Base-by-base conservation (phyloP, 2,888 invertebrate species). In the Slavum lentiscoides region DNA sequence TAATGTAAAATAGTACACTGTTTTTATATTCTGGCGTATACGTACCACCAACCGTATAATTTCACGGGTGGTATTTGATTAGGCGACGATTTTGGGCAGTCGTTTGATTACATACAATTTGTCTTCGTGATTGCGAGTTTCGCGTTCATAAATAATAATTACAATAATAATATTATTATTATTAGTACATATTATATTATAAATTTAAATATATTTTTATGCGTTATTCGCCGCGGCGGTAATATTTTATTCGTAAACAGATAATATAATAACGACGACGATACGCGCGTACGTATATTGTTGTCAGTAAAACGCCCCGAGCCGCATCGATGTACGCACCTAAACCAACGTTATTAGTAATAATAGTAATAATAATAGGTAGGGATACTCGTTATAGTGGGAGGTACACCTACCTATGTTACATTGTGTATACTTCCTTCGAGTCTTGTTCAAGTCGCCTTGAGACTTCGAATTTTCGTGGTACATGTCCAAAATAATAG, bases 31-130 rank as follows among this genome's bases (percentile, higher is more conserved):
- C 4, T 30, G 30, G 4, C 30, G 30, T 30, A 30, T 30, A 30
- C 30, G 30, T 30, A 13, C 11, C 11, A 5, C 19, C 23, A 37
- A 17, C 21, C 1, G 30, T 69, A 30, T 43, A 43, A 69, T 69
- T 69, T 69, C 58, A 39, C 70, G 70, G 70, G 7, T 39, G 58
- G 58, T 58, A 59, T 72, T 59, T 37, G 74, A 74, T 74, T 23
- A n/a, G 37, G n/a, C 3, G 30, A 53, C 30, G 30, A 30, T 30
- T 30, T 30, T 30, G 30, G 4, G 4, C 30, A 30, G 53, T 74
- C 61, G 49, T 39, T 1, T 9, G 30, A 49, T 30, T n/a, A 5
- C 21, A n/a, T 43, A 23, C 37, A 72, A 72, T 62, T 62, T n/a
- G 70, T 74, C 62, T 53, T n/a, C 15, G 49, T n/a, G 49, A 74